A percentile compares a stretch with the other conserved stretches of the same genome.
These are phyloP conservation scores for Athalia cordata DNA, from an alignment of 2,888 invertebrate species.

Conservation along the genomic window DNA sequence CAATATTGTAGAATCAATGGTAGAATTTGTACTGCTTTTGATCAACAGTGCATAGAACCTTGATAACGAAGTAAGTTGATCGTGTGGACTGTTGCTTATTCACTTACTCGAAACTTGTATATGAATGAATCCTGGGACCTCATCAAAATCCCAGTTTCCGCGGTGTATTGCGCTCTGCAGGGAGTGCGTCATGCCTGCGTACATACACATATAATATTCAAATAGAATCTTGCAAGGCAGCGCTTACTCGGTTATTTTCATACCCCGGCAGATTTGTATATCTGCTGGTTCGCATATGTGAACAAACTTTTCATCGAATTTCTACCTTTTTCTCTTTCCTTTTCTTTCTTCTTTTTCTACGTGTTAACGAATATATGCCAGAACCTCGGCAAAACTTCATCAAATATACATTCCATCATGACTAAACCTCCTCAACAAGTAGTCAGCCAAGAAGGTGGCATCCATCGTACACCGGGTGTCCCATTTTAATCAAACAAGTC, in stretches of 20 bases:
- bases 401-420: conserved; percentile 19
- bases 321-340: not conserved
- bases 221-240: conserved; percentile 9
- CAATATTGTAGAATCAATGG: not conserved
- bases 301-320: not conserved
- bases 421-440: conserved; percentile 23
- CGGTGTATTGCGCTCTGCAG: too few relatives aligned
- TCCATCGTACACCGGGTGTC: not conserved
- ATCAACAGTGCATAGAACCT: not conserved
- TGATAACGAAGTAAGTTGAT: too few relatives aligned
- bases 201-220: not conserved
- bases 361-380: not conserved
- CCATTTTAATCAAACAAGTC: too few relatives aligned
- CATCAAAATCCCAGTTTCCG: too few relatives aligned
- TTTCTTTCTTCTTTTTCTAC: not conserved
- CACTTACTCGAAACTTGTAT: too few relatives aligned
- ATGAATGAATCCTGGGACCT: too few relatives aligned
- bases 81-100: too few relatives aligned
- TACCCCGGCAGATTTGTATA: not conserved
- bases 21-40: not conserved
- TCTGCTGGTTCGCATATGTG: not conserved
- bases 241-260: conserved; percentile 3
- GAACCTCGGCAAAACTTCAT: conserved; percentile 16
- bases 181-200: too few relatives aligned
- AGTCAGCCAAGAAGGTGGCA: conserved; percentile 10